Evolutionary conservation across 2,113 vertebrate species (phyloP).

Genomic region (Phoxinus phoxinus): DNA sequence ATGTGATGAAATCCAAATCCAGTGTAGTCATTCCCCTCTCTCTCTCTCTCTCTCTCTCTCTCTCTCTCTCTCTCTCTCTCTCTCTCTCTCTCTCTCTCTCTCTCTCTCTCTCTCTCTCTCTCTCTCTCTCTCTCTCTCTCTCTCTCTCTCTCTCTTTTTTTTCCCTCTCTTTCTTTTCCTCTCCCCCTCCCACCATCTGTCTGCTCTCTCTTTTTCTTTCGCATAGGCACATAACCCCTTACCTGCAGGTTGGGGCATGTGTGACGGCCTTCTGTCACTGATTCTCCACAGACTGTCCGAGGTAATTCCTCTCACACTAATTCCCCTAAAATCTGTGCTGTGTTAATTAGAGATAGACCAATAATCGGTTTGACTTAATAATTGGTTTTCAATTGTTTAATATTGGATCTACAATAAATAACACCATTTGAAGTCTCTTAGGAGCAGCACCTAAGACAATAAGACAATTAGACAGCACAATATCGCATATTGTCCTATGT

Average conservation of each 20-base stretch:
- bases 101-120: not conserved
- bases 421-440: not conserved
- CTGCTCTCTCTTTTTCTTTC: conserved; percentile 34
- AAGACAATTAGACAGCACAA: no score
- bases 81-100: conserved; percentile 1
- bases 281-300: conserved; percentile 69
- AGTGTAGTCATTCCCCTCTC: conserved; percentile 17
- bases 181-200: not conserved
- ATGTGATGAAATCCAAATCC: conserved; percentile 43
- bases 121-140: conserved; percentile 26
- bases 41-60: not conserved
- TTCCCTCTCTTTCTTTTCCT: not conserved
- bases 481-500: not conserved
- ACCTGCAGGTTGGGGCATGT: conserved; percentile 71
- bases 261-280: conserved; percentile 74
- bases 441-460: not conserved
- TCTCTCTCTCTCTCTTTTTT: not conserved
- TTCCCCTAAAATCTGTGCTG: not conserved
- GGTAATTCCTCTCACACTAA: conserved; percentile 63
- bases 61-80: not conserved
- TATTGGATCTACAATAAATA: not conserved
- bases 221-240: conserved; percentile 59
- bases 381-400: not conserved
- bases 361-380: conserved; percentile 13
- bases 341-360: conserved; percentile 15